Conservation (phyloP, 2,113 vertebrate genomes). For the Galeopterus variegatus region DNA sequence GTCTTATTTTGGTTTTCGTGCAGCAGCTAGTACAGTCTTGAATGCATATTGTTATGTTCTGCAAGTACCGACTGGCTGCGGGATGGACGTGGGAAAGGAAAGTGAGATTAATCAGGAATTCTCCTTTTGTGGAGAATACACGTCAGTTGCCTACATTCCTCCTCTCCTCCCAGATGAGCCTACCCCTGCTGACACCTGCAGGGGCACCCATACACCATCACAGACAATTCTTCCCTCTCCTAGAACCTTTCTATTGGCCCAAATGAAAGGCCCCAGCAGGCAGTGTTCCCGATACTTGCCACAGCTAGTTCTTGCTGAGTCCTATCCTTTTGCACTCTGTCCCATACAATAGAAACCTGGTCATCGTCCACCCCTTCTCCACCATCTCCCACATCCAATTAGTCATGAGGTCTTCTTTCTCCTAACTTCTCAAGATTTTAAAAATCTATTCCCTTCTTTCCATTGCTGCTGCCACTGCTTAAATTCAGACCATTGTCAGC, state of each 20-base stretch:
- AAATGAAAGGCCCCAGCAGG: not conserved
- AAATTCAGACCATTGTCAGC: not conserved
- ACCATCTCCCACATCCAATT: not conserved
- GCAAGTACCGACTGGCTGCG: not conserved
- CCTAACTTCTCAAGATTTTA: not conserved
- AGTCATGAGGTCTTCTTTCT: not conserved
- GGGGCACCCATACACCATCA: not conserved
- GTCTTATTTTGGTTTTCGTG: not conserved
- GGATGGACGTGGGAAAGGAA: not conserved
- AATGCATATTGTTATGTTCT: not conserved
- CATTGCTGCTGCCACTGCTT: not conserved
- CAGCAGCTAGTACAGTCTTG: not conserved
- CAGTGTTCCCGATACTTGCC: not conserved
- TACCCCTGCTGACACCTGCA: not conserved
- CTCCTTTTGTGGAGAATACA: not conserved
- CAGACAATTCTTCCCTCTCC: not conserved
- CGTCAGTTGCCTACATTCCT: not conserved
- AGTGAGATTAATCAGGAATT: not conserved
- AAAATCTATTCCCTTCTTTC: not conserved
- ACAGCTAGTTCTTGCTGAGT: not conserved
- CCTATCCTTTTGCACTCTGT: not conserved
- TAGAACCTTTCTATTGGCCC: not conserved
- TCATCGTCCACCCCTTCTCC: not conserved
- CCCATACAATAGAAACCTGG: not conserved
- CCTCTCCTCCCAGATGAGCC: not conserved